phyloP scores from a whole-genome alignment of 2,888 invertebrate genomes.

The Campoletis raptor region DNA sequence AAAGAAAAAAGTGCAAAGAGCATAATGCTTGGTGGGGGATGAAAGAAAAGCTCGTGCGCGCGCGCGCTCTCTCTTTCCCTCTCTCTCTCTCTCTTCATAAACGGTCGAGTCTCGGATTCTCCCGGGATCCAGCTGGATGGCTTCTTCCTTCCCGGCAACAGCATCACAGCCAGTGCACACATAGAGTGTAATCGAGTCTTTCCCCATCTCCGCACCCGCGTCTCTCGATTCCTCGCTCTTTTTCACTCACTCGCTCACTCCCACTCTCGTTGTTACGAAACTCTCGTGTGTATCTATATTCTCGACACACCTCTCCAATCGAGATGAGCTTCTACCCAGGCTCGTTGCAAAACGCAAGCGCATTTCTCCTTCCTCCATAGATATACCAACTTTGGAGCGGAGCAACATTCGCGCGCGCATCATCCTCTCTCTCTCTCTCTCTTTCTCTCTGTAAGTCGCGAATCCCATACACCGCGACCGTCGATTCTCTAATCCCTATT shows the following conservation, averaged over 20 bases:
- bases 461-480: conserved; percentile 21
- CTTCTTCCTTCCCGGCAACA: conserved; percentile 79
- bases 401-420: conserved; percentile 19
- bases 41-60: conserved; percentile 56
- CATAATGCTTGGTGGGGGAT: conserved; percentile 5
- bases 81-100: conserved; percentile 46
- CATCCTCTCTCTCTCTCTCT: neutral
- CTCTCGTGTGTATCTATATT: conserved; percentile 43
- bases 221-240: conserved; percentile 37
- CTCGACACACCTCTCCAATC: neutral
- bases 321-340: conserved; percentile 23
- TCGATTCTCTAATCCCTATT: conserved; percentile 1
- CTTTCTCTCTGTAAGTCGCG: conserved; percentile 3
- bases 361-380: neutral
- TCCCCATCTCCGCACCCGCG: neutral
- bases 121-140: conserved; percentile 77
- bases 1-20: neutral
- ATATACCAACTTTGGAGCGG: neutral
- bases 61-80: neutral
- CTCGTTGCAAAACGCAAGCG: conserved; percentile 41
- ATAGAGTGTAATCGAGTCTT: conserved; percentile 62
- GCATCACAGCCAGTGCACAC: conserved; percentile 62
- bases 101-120: conserved; percentile 71
- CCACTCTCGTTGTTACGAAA: neutral
- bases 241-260: conserved; percentile 29